phyloP scores from a whole-genome alignment of 2,888 invertebrate genomes.

The Cecidostiba fungosa region DNA sequence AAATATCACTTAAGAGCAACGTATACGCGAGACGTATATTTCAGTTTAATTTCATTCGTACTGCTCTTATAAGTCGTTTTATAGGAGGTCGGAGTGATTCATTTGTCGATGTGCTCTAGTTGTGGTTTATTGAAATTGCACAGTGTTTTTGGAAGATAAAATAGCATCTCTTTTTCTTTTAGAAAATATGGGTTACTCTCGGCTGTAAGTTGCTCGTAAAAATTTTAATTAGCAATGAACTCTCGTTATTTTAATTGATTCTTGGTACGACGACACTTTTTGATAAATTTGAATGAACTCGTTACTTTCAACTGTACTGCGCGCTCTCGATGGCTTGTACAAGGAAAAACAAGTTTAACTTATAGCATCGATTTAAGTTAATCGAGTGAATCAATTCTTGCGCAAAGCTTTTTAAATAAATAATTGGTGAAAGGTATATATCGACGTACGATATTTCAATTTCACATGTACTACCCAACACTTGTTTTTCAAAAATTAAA shows the following conservation, averaged over 20 bases:
- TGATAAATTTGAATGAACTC: constrained; percentile 13
- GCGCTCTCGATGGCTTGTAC: no score
- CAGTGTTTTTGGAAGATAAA: neutral
- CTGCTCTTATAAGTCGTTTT: neutral
- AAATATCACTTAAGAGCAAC: neutral
- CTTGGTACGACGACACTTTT: neutral
- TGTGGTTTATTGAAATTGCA: neutral
- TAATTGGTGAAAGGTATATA: constrained; percentile 28
- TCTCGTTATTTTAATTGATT: neutral
- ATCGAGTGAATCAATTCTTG: constrained; percentile 40
- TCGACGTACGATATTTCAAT: neutral
- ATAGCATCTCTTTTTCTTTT: no score
- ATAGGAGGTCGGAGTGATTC: neutral
- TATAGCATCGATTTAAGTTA: constrained; percentile 37
- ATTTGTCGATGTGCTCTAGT: neutral
- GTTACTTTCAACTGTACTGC: constrained; percentile 7
- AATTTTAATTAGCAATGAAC: neutral
- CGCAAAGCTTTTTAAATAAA: constrained; percentile 16
- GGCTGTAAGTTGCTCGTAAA: no score
- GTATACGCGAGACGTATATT: neutral
- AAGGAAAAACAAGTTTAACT: constrained; percentile 14
- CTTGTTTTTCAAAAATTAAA: neutral
- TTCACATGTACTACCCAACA: neutral
- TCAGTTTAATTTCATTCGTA: neutral
- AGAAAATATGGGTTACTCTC: no score